These are phyloP conservation scores for Lycophotia porphyrea DNA, from an alignment of 2,888 invertebrate species.

Conservation along the genomic window DNA sequence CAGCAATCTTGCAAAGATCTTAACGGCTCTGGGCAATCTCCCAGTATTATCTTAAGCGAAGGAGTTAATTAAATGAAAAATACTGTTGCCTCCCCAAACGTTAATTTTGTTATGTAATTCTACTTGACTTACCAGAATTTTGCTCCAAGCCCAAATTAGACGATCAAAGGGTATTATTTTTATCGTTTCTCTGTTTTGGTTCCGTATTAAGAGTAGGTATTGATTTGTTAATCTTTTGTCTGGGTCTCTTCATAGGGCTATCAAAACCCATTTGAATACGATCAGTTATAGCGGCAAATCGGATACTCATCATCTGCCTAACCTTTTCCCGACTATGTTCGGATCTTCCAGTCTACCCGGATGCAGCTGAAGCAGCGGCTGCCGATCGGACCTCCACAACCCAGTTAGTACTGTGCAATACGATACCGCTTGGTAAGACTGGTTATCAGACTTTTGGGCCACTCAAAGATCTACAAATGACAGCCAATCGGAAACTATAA, in stretches of 20 bases:
- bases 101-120: slow-evolving; percentile 22
- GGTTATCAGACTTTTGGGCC: too few relatives aligned
- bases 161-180: slow-evolving; percentile 1
- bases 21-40: slow-evolving; percentile 21
- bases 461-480: too few relatives aligned
- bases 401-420: too few relatives aligned
- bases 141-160: slow-evolving; percentile 12
- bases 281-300: too few relatives aligned
- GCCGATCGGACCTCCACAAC: too few relatives aligned
- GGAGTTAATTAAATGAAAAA: slow-evolving; percentile 48
- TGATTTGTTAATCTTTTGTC: slow-evolving; percentile 3
- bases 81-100: slow-evolving; percentile 15
- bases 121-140: slow-evolving; percentile 28
- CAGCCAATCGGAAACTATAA: too few relatives aligned
- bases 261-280: neutral
- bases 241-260: neutral
- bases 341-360: too few relatives aligned
- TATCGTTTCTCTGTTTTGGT: neutral
- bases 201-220: too few relatives aligned
- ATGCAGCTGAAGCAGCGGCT: too few relatives aligned
- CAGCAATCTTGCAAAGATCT: slow-evolving; percentile 11
- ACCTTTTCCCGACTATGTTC: too few relatives aligned
- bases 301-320: too few relatives aligned
- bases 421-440: too few relatives aligned
- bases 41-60: slow-evolving; percentile 21